Evolutionary conservation across 2,888 invertebrate genomes (phyloP).

Genomic region (Laothoe populi): DNA sequence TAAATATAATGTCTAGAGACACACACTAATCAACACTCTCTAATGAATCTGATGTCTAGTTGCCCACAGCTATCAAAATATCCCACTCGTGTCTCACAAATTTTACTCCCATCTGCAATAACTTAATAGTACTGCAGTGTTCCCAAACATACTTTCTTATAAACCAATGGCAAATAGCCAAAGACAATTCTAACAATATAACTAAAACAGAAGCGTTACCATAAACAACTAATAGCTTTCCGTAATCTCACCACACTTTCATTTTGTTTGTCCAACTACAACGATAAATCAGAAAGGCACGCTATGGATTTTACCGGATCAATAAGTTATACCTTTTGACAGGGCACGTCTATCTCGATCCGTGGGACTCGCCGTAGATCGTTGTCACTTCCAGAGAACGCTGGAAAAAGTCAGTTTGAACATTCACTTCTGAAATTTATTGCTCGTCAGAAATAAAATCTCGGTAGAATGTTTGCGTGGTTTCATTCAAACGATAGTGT

Average conservation of each 20-base stretch:
- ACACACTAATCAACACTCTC: too few relatives aligned
- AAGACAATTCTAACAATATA: neutral
- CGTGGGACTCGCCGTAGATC: neutral
- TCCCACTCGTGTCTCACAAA: too few relatives aligned
- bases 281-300: neutral
- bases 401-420: neutral
- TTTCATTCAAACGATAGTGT: neutral
- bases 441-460: neutral
- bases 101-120: too few relatives aligned
- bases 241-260: neutral
- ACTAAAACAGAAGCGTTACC: too few relatives aligned
- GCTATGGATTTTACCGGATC: neutral
- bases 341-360: neutral
- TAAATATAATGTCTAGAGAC: too few relatives aligned
- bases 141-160: too few relatives aligned
- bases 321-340: conserved; percentile 20
- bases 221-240: neutral
- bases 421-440: neutral
- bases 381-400: conserved; percentile 6
- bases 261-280: neutral
- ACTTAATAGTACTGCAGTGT: too few relatives aligned
- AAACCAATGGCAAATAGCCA: neutral
- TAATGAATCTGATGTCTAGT: too few relatives aligned
- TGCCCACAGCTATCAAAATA: too few relatives aligned
- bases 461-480: neutral